Evolutionary conservation across 2,113 vertebrate species (phyloP).

Genomic region (Lepus americanus): DNA sequence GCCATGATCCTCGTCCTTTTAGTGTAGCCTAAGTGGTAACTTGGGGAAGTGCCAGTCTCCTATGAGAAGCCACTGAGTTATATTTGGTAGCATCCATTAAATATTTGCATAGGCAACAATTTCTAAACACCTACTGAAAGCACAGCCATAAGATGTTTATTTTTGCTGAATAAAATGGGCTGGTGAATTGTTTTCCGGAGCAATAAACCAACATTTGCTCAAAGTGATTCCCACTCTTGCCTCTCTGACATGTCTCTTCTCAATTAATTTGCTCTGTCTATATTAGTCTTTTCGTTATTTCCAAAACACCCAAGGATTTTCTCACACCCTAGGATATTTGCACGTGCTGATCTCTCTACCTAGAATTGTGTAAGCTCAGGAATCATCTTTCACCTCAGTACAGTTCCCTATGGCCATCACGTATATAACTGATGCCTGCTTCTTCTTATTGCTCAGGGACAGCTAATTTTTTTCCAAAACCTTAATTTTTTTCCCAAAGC

Average conservation of each 20-base stretch:
- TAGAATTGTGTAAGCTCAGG: background rate
- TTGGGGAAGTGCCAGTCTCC: background rate
- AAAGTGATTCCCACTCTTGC: background rate
- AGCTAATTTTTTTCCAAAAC: constrained; percentile 12
- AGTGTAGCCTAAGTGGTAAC: background rate
- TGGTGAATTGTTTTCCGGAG: background rate
- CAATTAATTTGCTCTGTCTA: background rate
- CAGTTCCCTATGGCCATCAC: background rate
- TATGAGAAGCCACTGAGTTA: background rate
- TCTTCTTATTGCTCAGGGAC: background rate
- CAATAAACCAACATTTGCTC: background rate
- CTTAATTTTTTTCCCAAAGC: background rate
- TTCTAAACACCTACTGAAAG: background rate
- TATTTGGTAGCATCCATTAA: background rate
- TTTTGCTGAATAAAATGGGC: background rate
- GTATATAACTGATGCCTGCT: background rate
- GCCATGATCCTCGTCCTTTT: background rate
- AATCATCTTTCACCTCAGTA: background rate
- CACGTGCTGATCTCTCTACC: background rate
- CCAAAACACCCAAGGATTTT: background rate
- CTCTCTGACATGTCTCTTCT: background rate
- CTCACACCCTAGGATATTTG: background rate
- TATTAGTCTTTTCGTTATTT: background rate
- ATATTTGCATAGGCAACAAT: background rate
- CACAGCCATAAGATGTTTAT: background rate